Evolutionary conservation across 2,113 vertebrate species (phyloP).

Genomic region (Galemys pyrenaicus): DNA sequence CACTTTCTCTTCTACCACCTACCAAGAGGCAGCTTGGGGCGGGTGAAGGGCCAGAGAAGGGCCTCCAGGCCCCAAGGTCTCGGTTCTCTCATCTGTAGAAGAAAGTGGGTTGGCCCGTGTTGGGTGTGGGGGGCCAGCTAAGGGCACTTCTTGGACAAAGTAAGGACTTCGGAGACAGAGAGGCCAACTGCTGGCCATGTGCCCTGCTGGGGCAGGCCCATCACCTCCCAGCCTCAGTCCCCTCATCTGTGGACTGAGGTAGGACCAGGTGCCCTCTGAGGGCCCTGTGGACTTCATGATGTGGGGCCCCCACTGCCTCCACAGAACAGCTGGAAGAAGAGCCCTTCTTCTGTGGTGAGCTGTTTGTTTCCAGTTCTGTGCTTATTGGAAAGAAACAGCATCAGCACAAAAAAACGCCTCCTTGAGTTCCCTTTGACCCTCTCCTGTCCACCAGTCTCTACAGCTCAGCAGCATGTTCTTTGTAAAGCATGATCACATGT

Average conservation of each 20-base stretch:
- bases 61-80: neutral
- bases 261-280: neutral
- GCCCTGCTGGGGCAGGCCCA: neutral
- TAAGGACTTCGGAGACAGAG: neutral
- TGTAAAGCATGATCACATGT: neutral
- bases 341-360: neutral
- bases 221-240: neutral
- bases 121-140: no score
- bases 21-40: neutral
- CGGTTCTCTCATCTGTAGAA: neutral
- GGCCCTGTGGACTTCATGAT: neutral
- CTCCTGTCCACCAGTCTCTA: neutral
- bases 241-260: neutral
- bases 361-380: neutral
- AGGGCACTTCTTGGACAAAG: rapidly evolving
- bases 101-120: neutral
- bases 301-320: neutral
- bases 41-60: neutral
- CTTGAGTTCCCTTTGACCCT: neutral
- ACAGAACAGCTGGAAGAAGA: neutral
- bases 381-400: neutral
- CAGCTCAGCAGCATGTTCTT: neutral
- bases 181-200: rapidly evolving
- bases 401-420: neutral
- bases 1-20: slow-evolving; percentile 11